Percentiles rank a stretch among this genome's conserved stretches.
Evolutionary conservation across 2,888 invertebrate species (phyloP).

Genomic region (Dynastes maya): DNA sequence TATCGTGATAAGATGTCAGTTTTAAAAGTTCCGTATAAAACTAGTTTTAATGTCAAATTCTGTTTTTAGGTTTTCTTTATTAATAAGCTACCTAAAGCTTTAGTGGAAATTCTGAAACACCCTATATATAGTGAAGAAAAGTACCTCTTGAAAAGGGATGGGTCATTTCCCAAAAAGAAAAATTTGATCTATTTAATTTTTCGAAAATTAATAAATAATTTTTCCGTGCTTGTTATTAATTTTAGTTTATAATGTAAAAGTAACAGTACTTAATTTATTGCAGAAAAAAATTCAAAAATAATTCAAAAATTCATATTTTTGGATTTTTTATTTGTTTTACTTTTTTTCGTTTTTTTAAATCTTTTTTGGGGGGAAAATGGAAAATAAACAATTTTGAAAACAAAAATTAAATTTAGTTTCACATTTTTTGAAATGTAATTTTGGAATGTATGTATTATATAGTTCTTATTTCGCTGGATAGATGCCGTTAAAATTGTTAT

Average conservation of each 20-base stretch:
- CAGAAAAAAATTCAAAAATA: constrained; percentile 2
- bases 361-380: not conserved
- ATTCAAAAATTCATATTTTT: not conserved
- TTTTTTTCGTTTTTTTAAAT: not conserved
- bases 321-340: not conserved
- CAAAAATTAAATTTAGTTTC: constrained; percentile 1
- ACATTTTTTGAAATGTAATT: not conserved
- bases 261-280: too few species aligned
- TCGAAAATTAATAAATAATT: not conserved
- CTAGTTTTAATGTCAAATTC: too few species aligned
- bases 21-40: too few species aligned
- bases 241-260: not conserved
- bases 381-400: not conserved
- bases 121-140: too few species aligned
- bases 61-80: too few species aligned
- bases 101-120: too few species aligned
- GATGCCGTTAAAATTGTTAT: not conserved
- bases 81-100: too few species aligned
- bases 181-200: not conserved
- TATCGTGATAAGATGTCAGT: too few species aligned
- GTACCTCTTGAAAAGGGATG: too few species aligned
- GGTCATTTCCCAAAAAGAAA: not conserved
- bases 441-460: not conserved
- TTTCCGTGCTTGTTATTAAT: not conserved
- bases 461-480: not conserved